These are phyloP conservation scores for Amphipyra berbera DNA, from an alignment of 2,888 invertebrate genomes.

Conservation along the genomic window DNA sequence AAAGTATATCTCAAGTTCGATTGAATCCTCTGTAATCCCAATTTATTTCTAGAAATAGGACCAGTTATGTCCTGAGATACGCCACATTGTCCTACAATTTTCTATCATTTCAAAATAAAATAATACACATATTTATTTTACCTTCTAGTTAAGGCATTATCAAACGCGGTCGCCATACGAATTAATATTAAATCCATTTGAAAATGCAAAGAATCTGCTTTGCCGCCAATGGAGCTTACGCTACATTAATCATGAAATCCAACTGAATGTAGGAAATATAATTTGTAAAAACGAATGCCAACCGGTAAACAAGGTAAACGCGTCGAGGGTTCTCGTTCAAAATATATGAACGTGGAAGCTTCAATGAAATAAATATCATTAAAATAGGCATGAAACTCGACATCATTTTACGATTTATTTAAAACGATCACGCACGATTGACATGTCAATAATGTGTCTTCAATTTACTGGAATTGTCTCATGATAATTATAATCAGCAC, in stretches of 20 bases:
- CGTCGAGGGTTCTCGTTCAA: not conserved
- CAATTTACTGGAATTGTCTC: constrained; percentile 26
- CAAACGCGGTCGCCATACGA: no score
- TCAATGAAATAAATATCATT: constrained; percentile 19
- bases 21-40: no score
- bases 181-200: no score
- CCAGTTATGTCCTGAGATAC: no score
- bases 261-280: not conserved
- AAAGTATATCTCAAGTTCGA: no score
- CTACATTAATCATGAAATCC: not conserved
- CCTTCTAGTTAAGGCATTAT: no score
- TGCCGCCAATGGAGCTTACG: not conserved
- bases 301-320: not conserved
- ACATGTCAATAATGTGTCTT: constrained; percentile 21
- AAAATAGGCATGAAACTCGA: constrained; percentile 8
- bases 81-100: no score
- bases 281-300: not conserved
- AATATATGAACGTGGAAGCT: constrained; percentile 5
- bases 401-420: constrained; percentile 17
- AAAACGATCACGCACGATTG: constrained; percentile 20
- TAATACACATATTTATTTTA: no score
- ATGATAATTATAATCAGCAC: constrained; percentile 9
- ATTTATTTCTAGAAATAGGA: no score
- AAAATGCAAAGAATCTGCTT: not conserved
- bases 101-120: no score